Percentiles rank a stretch among this genome's conserved stretches.
Evolutionary conservation across 2,113 vertebrate species (phyloP).

Genomic region (Hydropotes inermis): DNA sequence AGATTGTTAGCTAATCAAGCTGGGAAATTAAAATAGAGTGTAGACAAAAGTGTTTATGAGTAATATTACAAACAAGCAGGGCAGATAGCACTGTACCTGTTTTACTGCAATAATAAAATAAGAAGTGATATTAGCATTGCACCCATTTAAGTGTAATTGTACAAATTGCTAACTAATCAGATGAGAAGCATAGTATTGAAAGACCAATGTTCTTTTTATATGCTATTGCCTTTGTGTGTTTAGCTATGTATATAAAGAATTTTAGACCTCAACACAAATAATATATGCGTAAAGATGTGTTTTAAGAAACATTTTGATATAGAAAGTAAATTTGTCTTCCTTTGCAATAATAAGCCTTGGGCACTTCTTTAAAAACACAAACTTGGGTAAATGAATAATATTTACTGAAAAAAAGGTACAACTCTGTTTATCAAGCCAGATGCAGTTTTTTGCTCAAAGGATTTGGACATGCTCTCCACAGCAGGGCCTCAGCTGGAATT

Average conservation of each 20-base stretch:
- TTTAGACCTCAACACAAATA: conserved; percentile 7
- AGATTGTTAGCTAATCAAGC: conserved; percentile 80
- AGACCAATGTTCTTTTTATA: conserved; percentile 67
- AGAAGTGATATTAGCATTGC: conserved; percentile 72
- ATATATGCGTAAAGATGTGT: conserved; percentile 12
- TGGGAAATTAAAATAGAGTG: conserved; percentile 73
- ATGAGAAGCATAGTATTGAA: conserved; percentile 46
- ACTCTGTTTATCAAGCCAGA: conserved; percentile 58
- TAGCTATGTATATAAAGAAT: conserved; percentile 48
- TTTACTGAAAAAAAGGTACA: conserved; percentile 51
- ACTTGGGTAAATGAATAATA: conserved; percentile 68
- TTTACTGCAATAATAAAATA: conserved; percentile 77
- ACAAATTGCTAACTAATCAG: conserved; percentile 79
- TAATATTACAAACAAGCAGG: conserved; percentile 74
- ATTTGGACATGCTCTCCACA: conserved; percentile 68
- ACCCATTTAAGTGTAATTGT: conserved; percentile 78
- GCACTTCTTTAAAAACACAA: conserved; percentile 73
- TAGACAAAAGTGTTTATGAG: conserved; percentile 76
- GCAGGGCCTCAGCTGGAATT: conserved; percentile 49
- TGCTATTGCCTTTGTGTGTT: conserved; percentile 63
- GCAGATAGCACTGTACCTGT: conserved; percentile 69
- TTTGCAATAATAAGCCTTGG: conserved; percentile 49
- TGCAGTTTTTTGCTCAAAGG: conserved; percentile 63
- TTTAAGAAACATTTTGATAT: background rate
- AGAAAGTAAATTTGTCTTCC: conserved; percentile 39